Evolutionary conservation across 2,888 invertebrate species (phyloP), one percentile per base, ranked within the genome.

Genomic region (Mythimna pallens): DNA sequence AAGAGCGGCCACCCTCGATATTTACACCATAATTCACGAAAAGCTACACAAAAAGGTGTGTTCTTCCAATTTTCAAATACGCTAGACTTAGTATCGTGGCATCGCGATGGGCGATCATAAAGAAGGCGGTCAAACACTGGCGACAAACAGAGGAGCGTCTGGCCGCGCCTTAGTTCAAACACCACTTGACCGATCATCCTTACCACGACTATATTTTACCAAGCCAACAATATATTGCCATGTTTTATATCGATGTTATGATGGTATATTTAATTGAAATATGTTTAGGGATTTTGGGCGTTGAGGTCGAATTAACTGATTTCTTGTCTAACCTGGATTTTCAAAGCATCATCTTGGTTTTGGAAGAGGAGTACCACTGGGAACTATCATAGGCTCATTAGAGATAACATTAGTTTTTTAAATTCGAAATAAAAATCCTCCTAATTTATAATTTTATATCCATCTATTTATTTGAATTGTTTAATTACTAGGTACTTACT

Each of bases 121-220:
- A 96, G 94, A 95, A 93, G 85, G 84, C 91, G 92, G 88, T 92
- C 93, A 95, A 95, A 94, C 95, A 94, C 80, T 78, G 84, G 86
- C 77, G 62, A 89, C 93, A 95, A 95, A 95, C 92, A 95, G 81
- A 91, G 95, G 96, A 87, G 96, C 89, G 95, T 87, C 92, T 84
- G 85, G 84, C 90, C 94, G 91, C 93, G 88, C 93, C 92, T 91
- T 85, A 88, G 86, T 86, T 88, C 92, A 93, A 93, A 92, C 93
- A 93, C 89, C 90, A 94, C 95, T 95, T 93, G 92, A 95, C 93
- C 94, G 94, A 95, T 94, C 93, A 92, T 92, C 91, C 89, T 91
- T 89, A 85, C 85, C 76, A 75, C 84, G 77, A 80, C 80, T 86
- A 89, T 90, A 90, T 90, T 89, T 89, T 86, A 88, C 81, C 65